Base-by-base conservation (phyloP, 2,113 vertebrate species). In the Calypte anna region DNA sequence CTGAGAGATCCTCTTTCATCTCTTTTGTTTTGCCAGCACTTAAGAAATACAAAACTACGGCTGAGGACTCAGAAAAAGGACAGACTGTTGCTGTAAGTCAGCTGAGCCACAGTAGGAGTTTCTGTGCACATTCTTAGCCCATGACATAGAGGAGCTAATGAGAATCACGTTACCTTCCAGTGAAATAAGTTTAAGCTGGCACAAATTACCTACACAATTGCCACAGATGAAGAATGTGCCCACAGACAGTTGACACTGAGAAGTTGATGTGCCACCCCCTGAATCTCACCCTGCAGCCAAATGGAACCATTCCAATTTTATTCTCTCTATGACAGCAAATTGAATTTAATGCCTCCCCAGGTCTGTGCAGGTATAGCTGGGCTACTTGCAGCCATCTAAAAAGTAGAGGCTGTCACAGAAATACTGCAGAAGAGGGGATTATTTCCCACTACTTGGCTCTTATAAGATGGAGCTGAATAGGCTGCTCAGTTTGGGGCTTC, bases 91-190 rank as follows among this genome's bases (percentile, higher is more conserved):
- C 38, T 90, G 9, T 63, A 72, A 80, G 85, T 90, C 92, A 94
- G 82, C 82, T 90, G 90, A 94, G 82, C 48, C 91, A 59, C 86
- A 83, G 79, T 30, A 83, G 88, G 76, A 94, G 76, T 90, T 88
- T 86, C 53, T 86, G 48, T 30, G 76, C 33, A 21, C 82, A 83
- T 95, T 96, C 92, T 74, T 86, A 74, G 64, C 38, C 86, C 28
- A 6, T 86, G 82, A 88, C 75, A 91, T 70, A 62, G 13, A 59
- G 46, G 90, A 96, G 25, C 76, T 95, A 74, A 91, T 88, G 76
- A 91, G 76, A 93, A 81, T 95, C 90, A 88, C 2, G 36, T 81
- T 91, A 81, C 55, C 48, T 94, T 67, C 61, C 17, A 78, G 33
- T 70, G 64, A 77, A 95, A 78, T 62, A 59, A 76, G 12, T 72